phyloP scores from a whole-genome alignment of 2,888 invertebrate species.

The Cotesia congregata region DNA sequence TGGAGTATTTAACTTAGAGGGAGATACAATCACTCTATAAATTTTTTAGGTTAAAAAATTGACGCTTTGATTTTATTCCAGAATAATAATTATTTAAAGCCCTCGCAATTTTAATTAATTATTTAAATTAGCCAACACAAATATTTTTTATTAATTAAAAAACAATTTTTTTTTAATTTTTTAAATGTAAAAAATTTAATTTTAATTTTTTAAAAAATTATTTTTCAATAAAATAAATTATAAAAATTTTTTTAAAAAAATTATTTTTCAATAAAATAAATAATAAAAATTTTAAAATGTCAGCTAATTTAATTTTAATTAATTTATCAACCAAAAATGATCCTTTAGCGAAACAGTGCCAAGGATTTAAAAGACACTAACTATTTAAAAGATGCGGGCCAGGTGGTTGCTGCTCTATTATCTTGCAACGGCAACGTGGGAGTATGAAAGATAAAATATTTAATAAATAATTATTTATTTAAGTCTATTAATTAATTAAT shows the following conservation, averaged over 20 bases:
- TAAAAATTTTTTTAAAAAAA: too few relatives aligned
- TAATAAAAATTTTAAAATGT: too few relatives aligned
- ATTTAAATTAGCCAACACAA: too few relatives aligned
- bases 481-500: conserved; percentile 1
- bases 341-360: conserved; percentile 23
- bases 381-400: conserved; percentile 23
- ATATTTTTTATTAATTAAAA: too few relatives aligned
- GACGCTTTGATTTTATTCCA: conserved; percentile 25
- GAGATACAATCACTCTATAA: background rate
- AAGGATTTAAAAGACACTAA: conserved; percentile 27
- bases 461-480: background rate
- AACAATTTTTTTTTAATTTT: too few relatives aligned
- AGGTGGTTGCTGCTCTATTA: conserved; percentile 31
- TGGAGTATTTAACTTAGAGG: conserved; percentile 21
- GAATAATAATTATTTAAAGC: background rate
- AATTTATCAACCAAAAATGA: conserved; percentile 14
- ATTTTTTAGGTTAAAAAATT: conserved; percentile 35
- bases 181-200: too few relatives aligned
- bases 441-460: conserved; percentile 30
- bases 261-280: too few relatives aligned
- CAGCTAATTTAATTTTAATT: too few relatives aligned
- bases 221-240: too few relatives aligned
- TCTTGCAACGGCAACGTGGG: conserved; percentile 31
- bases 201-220: too few relatives aligned
- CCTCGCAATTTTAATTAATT: background rate